Conservation (phyloP, 1,140 invertebrate species). For the Aporrectodea caliginosa region DNA sequence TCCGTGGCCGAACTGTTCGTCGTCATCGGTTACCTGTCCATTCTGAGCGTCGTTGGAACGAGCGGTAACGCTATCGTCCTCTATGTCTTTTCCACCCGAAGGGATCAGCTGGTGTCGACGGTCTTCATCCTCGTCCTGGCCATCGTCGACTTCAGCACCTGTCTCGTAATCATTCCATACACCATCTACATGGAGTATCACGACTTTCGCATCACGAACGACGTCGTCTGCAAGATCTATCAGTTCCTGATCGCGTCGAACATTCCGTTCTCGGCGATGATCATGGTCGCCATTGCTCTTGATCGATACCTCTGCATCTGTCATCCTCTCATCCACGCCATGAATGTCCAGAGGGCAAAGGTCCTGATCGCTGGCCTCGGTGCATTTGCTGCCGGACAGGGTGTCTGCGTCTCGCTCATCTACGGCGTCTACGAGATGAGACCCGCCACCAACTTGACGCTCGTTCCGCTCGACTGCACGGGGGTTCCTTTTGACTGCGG, state of each 20-base stretch:
- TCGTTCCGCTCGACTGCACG: background rate
- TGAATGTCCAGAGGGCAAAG: constrained; percentile 46
- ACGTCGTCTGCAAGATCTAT: constrained; percentile 30
- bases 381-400: constrained; percentile 41
- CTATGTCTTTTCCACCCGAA: constrained; percentile 50
- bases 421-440: constrained; percentile 44
- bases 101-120: constrained; percentile 47
- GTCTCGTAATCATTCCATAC: constrained; percentile 28
- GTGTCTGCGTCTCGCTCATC: constrained; percentile 42
- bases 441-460: too few species aligned
- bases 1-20: constrained; percentile 22
- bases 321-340: constrained; percentile 47
- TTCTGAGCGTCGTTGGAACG: constrained; percentile 45
- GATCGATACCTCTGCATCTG: constrained; percentile 51
- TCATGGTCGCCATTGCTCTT: constrained; percentile 31
- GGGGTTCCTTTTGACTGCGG: background rate
- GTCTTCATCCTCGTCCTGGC: constrained; percentile 52
- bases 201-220: constrained; percentile 11
- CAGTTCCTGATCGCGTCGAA: constrained; percentile 26
- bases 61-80: constrained; percentile 52
- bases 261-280: constrained; percentile 30
- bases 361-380: constrained; percentile 41
- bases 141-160: constrained; percentile 40
- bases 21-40: constrained; percentile 25
- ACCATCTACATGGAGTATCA: constrained; percentile 32